Conservation (phyloP, 2,888 invertebrate genomes). For the Plebejus melissa region DNA sequence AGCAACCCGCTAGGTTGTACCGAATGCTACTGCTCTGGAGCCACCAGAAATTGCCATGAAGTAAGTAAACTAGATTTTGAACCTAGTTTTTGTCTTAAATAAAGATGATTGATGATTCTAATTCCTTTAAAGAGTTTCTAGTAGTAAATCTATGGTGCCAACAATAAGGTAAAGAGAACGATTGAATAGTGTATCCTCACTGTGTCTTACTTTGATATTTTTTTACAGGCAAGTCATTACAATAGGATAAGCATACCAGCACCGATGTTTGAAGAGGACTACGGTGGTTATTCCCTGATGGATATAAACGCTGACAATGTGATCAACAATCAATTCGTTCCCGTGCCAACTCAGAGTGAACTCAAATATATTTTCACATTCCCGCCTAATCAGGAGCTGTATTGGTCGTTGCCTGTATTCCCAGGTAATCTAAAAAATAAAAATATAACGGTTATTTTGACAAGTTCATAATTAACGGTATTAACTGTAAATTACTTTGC, state of each 20-base stretch:
- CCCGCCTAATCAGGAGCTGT: slow-evolving; percentile 54
- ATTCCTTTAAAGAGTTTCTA: no score
- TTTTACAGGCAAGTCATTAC: slow-evolving; percentile 55
- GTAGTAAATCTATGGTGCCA: no score
- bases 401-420: slow-evolving; percentile 67
- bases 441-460: background rate
- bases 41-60: slow-evolving; percentile 86
- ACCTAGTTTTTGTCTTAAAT: no score
- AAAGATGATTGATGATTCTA: no score
- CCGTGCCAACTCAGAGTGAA: slow-evolving; percentile 61
- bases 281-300: slow-evolving; percentile 63
- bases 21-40: slow-evolving; percentile 93
- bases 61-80: slow-evolving; percentile 42
- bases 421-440: slow-evolving; percentile 49
- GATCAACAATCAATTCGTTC: slow-evolving; percentile 57
- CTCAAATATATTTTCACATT: slow-evolving; percentile 59
- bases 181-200: background rate
- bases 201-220: background rate
- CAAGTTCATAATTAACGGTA: no score
- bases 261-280: slow-evolving; percentile 60
- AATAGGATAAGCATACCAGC: slow-evolving; percentile 57
- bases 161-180: no score
- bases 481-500: no score
- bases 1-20: slow-evolving; percentile 88
- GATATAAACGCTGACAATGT: slow-evolving; percentile 55